Percentiles rank a stretch among this genome's conserved stretches.
phyloP scores from a whole-genome alignment of 2,888 invertebrate genomes.

The Copidosoma aretas region DNA sequence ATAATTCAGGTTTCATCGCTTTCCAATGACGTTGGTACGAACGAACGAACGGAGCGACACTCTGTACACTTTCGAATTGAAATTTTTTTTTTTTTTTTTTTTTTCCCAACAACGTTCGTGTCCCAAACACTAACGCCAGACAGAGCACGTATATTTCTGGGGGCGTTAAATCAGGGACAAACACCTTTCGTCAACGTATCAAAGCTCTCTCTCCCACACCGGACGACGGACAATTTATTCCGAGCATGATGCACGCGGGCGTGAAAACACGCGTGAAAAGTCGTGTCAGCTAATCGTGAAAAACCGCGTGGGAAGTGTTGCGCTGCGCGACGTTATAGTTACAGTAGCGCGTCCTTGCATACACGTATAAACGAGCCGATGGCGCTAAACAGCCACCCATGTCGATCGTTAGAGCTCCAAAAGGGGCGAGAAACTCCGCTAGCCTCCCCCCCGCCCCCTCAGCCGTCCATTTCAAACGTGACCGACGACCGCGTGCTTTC shows the following conservation, averaged over 20 bases:
- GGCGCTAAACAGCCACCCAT: conserved; percentile 48
- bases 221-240: conserved; percentile 14
- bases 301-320: conserved; percentile 41
- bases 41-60: no score
- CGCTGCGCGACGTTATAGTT: conserved; percentile 43
- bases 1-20: background rate
- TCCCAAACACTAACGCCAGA: background rate
- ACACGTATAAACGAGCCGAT: no score
- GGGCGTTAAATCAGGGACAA: no score
- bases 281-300: conserved; percentile 19
- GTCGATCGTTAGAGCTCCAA: conserved; percentile 37
- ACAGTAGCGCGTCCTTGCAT: conserved; percentile 40
- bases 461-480: conserved; percentile 45
- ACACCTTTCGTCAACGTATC: background rate
- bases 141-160: no score
- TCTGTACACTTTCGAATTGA: no score
- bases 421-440: background rate
- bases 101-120: background rate
- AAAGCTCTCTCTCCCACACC: conserved; percentile 7
- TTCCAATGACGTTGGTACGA: no score
- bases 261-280: conserved; percentile 25
- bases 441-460: conserved; percentile 33
- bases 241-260: conserved; percentile 10
- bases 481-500: conserved; percentile 45
- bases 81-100: background rate